phyloP scores from a whole-genome alignment of 2,797 vertebrate genomes.

The Passerculus sandwichensis region DNA sequence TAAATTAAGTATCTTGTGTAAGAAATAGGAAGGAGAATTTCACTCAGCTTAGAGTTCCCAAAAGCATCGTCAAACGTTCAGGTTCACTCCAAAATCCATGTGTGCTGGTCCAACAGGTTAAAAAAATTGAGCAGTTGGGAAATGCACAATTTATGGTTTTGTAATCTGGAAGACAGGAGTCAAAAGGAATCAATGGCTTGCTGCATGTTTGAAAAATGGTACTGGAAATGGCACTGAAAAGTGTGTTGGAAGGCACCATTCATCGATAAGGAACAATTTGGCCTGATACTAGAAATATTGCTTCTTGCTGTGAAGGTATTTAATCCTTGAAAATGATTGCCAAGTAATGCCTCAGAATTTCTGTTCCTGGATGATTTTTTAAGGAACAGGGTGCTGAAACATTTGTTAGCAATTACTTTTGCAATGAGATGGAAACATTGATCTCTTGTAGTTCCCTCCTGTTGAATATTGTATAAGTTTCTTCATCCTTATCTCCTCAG shows the following conservation, averaged over 20 bases:
- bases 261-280: neutral
- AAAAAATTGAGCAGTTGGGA: neutral
- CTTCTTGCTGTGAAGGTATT: neutral
- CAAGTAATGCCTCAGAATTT: neutral
- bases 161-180: neutral
- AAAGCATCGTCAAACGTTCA: neutral
- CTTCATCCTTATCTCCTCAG: neutral
- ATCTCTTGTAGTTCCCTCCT: neutral
- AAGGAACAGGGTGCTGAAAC: neutral
- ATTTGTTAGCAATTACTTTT: neutral
- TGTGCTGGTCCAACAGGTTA: neutral
- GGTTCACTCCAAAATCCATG: neutral
- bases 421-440: neutral
- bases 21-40: neutral
- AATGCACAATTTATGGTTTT: neutral
- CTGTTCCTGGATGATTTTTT: neutral
- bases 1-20: neutral
- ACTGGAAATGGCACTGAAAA: neutral
- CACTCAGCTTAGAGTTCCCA: neutral
- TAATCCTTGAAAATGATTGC: neutral
- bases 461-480: neutral
- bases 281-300: neutral
- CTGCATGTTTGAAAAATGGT: neutral
- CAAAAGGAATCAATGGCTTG: neutral
- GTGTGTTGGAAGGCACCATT: neutral